Evolutionary conservation across 2,113 vertebrate species (phyloP).

Genomic region (Apodemus speciosus): DNA sequence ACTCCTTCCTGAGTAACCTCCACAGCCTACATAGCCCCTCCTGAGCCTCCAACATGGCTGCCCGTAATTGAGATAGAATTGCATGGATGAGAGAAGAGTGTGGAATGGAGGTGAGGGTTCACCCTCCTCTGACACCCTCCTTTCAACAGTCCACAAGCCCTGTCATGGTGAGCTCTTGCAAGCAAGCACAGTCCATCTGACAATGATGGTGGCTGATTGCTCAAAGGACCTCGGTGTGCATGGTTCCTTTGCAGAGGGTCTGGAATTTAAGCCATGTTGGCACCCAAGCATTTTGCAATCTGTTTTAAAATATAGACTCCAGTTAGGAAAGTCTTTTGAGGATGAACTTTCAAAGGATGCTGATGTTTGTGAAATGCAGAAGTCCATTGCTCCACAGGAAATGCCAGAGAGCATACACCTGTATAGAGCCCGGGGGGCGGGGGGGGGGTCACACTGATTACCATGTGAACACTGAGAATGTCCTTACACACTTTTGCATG

Average conservation of each 20-base stretch:
- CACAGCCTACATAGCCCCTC: neutral
- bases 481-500: neutral
- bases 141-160: neutral
- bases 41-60: neutral
- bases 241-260: neutral
- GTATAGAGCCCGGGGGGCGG: neutral
- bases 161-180: neutral
- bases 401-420: neutral
- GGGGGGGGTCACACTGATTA: neutral
- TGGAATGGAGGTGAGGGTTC: neutral
- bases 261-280: neutral
- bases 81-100: too few species aligned
- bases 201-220: too few species aligned
- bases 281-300: neutral
- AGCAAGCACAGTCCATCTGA: neutral
- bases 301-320: constrained; percentile 7
- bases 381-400: neutral
- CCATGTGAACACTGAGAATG: neutral
- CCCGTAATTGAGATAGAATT: neutral
- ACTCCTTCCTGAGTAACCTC: too few species aligned
- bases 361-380: neutral
- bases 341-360: neutral
- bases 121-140: too few species aligned
- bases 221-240: neutral
- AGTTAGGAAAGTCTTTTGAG: neutral